These are phyloP conservation scores for Drosophila ironensis DNA, from an alignment of 1,140 invertebrate genomes.

Conservation along the genomic window DNA sequence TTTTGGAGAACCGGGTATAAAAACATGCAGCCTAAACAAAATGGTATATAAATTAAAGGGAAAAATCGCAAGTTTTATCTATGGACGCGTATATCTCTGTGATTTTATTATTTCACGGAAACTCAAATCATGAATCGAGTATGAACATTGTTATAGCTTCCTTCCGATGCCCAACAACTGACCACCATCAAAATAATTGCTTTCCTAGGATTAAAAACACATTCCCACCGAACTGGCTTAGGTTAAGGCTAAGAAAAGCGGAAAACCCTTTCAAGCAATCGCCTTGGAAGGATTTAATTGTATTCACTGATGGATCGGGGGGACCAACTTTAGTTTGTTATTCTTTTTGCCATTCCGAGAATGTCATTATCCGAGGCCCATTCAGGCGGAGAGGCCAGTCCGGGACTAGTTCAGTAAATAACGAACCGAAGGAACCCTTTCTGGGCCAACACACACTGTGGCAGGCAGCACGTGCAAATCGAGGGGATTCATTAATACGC, in stretches of 20 bases:
- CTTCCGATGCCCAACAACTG: neutral
- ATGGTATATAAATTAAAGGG: no score
- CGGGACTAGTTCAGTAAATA: no score
- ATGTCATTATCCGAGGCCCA: slow-evolving; percentile 13
- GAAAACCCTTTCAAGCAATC: slow-evolving; percentile 15
- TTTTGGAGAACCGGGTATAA: no score
- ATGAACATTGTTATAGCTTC: neutral
- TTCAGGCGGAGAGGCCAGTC: neutral
- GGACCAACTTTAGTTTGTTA: slow-evolving; percentile 11
- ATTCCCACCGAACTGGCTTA: neutral
- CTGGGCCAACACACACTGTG: neutral
- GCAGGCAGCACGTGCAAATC: slow-evolving; percentile 33
- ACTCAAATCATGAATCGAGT: no score
- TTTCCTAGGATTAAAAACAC: slow-evolving; percentile 11
- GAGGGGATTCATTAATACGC: slow-evolving; percentile 35
- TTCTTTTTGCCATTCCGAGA: neutral
- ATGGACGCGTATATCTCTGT: no score
- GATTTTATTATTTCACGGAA: no score
- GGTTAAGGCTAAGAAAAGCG: neutral
- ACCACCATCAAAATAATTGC: slow-evolving; percentile 16
- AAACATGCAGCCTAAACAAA: no score
- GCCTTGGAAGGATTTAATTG: slow-evolving; percentile 12
- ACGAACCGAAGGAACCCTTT: slow-evolving; percentile 9
- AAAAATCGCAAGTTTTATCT: no score
- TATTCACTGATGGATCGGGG: slow-evolving; percentile 25